Evolutionary conservation across 2,113 vertebrate genomes (phyloP).

Genomic region (Pseudorectes ferrugineus): DNA sequence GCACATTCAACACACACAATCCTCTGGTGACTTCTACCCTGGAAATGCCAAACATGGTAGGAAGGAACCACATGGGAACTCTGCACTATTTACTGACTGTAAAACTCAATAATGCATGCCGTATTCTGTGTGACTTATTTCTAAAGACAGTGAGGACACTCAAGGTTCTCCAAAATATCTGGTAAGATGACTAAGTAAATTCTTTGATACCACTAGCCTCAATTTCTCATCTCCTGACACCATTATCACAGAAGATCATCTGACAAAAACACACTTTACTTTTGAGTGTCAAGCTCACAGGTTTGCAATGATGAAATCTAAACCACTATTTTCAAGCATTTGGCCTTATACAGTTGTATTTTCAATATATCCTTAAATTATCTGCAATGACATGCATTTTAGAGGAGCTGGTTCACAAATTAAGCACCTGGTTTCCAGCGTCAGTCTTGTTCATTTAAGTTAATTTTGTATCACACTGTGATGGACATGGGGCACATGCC

Average conservation of each 20-base stretch:
- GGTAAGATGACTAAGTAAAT: background rate
- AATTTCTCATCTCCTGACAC: background rate
- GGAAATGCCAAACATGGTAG: background rate
- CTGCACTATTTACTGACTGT: background rate
- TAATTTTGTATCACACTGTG: background rate
- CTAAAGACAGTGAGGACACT: background rate
- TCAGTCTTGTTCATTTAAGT: background rate
- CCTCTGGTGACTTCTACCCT: too few species aligned
- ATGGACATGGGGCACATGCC: background rate
- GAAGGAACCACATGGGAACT: background rate
- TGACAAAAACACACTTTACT: background rate
- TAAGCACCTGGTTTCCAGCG: background rate
- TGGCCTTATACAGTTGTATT: background rate
- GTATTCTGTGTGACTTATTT: background rate
- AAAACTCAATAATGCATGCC: background rate
- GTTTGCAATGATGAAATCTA: background rate
- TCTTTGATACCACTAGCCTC: background rate
- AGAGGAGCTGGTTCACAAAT: fast-evolving
- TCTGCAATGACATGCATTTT: background rate
- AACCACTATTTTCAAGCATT: background rate
- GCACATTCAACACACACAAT: fast-evolving
- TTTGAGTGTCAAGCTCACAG: background rate
- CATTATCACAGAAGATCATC: background rate
- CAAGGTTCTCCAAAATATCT: background rate
- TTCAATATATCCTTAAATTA: background rate